These are phyloP conservation scores for Chaetodon auriga DNA, from an alignment of 2,113 vertebrate genomes.

Conservation along the genomic window DNA sequence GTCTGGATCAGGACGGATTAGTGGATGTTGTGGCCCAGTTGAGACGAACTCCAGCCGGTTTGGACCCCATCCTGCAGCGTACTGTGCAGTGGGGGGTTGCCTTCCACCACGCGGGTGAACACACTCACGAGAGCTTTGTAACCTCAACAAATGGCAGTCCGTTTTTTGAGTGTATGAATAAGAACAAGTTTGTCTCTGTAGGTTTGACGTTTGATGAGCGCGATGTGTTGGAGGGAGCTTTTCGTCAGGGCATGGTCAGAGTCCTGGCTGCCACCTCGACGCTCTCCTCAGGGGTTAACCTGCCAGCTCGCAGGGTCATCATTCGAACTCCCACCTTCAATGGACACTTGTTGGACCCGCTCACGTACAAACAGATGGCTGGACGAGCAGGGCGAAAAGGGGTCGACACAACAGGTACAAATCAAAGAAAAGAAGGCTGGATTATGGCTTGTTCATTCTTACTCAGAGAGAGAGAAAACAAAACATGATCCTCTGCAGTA, in stretches of 20 bases:
- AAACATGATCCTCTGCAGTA: too few species aligned
- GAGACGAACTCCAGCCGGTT: constrained; percentile 88
- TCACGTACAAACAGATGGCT: constrained; percentile 97
- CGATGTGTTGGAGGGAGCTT: constrained; percentile 94
- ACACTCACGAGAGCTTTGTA: not conserved
- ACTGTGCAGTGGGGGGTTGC: constrained; percentile 94
- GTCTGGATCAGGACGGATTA: constrained; percentile 85
- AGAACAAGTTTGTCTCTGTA: constrained; percentile 57
- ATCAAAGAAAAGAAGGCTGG: not conserved
- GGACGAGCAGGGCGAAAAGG: constrained; percentile 97
- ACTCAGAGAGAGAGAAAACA: too few species aligned
- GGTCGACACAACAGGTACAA: constrained; percentile 89
- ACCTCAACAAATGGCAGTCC: not conserved
- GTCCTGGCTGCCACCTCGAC: constrained; percentile 95
- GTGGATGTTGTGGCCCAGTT: constrained; percentile 90
- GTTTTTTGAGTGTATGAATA: not conserved
- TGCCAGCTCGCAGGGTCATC: constrained; percentile 96
- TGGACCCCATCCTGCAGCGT: constrained; percentile 91
- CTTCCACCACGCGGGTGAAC: constrained; percentile 97
- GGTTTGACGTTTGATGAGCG: constrained; percentile 97
- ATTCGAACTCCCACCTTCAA: constrained; percentile 93
- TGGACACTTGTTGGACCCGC: constrained; percentile 89
- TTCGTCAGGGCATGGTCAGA: constrained; percentile 89
- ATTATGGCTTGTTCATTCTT: too few species aligned
- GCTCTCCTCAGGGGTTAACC: constrained; percentile 96